Base-by-base conservation (phyloP, 2,113 vertebrate genomes). In the Chlorodrepanis virens region DNA sequence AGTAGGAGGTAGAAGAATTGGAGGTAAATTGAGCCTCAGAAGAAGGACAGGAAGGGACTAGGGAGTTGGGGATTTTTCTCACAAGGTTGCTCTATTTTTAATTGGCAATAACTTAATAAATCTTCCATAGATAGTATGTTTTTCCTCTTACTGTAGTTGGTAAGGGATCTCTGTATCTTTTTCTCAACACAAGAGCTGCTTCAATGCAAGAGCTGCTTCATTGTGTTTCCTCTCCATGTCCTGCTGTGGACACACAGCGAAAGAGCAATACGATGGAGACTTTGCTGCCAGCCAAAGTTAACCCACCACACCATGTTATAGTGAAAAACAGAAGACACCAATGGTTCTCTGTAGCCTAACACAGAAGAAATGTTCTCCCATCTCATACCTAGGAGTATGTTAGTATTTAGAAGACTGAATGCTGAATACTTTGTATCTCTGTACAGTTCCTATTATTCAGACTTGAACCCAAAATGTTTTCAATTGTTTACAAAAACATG, bases 181-280 rank as follows among this genome's bases (percentile, higher is more conserved):
- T 25, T 49, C 45, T 68, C 23, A 74, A 7, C 1, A 1, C 7
- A 86, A 57, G 33, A 74, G 3, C 3, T 71, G 22, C 7, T 37
- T 37, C 31, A 52, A 1, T 37, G 37, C 22, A 59, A 33, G 15
- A 47, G 12, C 20, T 56, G 5, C 31, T 68, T 85, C 10, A 42
- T 3, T 4, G 2, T 57, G 12, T 56, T 57, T 71, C 35, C 11
- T 71, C 19, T 12, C 2, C 2, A 1, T 27, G 14, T 14, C 5
- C 35, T 56, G 11, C 20, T 59, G 24, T 49, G 14, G 16, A 75
- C 11, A 65, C 19, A 67, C 19, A n/a, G 8, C 6, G 3, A 69
- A 40, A 83, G 31, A 33, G 8, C 2, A 3, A 28, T 5, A 14
- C 19, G 19, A 15, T 63, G 13, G n/a, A 29, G 7, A 71, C 4